A percentile compares a stretch with the other conserved stretches of the same genome.
Conservation (phyloP, 2,113 vertebrate species). For the Alexandromys fortis region DNA sequence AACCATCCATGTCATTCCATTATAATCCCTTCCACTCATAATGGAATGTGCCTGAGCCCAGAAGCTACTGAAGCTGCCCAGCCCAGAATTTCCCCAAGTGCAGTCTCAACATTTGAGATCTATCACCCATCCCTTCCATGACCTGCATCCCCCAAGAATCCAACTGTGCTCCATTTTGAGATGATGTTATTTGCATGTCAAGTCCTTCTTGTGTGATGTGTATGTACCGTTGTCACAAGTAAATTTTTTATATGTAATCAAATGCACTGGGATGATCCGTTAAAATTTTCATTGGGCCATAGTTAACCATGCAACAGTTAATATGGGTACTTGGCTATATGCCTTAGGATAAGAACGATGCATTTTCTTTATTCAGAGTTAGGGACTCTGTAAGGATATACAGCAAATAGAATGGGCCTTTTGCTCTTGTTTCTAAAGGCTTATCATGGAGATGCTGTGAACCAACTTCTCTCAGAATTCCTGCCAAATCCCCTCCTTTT, state of each 20-base stretch:
- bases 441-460: neutral
- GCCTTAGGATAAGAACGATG: neutral
- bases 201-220: constrained; percentile 67
- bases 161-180: constrained; percentile 60
- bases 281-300: neutral
- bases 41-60: constrained; percentile 86
- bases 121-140: constrained; percentile 55
- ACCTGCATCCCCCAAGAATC: constrained; percentile 52
- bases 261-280: neutral
- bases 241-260: constrained; percentile 63
- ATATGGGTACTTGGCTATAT: neutral
- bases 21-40: constrained; percentile 88
- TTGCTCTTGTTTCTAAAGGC: neutral
- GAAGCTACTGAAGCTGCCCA: constrained; percentile 71
- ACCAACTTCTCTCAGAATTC: neutral
- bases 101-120: constrained; percentile 73
- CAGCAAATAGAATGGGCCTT: neutral
- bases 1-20: constrained; percentile 90
- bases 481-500: neutral
- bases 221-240: constrained; percentile 57
- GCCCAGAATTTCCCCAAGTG: constrained; percentile 67
- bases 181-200: constrained; percentile 78
- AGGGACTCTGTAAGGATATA: neutral
- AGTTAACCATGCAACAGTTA: neutral
- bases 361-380: neutral